These are phyloP conservation scores for Melanotaenia nigrans DNA, from an alignment of 2,797 vertebrate genomes.

Conservation along the genomic window DNA sequence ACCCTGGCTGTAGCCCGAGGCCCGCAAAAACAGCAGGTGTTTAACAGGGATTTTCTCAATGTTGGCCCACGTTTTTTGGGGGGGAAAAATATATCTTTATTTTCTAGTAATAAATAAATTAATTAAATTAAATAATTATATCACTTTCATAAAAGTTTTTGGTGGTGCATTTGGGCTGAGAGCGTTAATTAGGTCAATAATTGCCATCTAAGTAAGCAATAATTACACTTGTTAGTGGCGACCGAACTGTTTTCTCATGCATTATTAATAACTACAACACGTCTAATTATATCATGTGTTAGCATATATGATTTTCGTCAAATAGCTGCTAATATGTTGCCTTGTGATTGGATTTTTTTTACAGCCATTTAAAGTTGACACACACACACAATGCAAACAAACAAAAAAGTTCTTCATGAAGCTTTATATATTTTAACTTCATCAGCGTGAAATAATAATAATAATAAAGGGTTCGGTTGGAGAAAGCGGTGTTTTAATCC, in stretches of 20 bases:
- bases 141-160: neutral
- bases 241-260: slow-evolving; percentile 21
- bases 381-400: neutral
- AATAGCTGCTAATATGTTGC: neutral
- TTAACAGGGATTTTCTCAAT: neutral
- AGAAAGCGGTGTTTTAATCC: slow-evolving; percentile 81
- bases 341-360: neutral
- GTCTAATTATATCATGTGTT: neutral
- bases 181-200: slow-evolving; percentile 36
- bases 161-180: neutral
- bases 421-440: slow-evolving; percentile 1
- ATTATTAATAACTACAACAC: slow-evolving; percentile 15
- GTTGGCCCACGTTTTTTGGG: neutral
- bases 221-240: slow-evolving; percentile 8
- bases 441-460: slow-evolving; percentile 39
- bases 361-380: neutral
- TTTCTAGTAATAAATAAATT: neutral
- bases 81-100: neutral
- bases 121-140: neutral
- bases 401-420: neutral
- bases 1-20: neutral
- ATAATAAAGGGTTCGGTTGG: slow-evolving; percentile 60
- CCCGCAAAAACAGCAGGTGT: slow-evolving; percentile 4
- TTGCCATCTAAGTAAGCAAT: slow-evolving; percentile 23
- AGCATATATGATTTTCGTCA: neutral